Percentiles rank a stretch among this genome's conserved stretches.
phyloP scores from a whole-genome alignment of 2,113 vertebrate species.

The Baryphthengus martii region DNA sequence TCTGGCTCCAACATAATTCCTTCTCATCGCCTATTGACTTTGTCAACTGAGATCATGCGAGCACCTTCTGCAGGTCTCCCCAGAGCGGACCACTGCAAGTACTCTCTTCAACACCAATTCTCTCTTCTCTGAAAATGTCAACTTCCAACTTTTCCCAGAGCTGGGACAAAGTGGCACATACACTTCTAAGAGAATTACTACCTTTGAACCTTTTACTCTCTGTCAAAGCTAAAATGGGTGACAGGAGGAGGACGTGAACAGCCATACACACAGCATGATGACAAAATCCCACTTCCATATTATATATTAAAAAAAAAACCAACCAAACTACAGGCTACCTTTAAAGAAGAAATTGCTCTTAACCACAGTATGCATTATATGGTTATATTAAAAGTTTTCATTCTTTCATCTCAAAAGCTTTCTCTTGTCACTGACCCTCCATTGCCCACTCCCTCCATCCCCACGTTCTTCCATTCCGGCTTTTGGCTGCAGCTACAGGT shows the following conservation, averaged over 20 bases:
- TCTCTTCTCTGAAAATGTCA: background rate
- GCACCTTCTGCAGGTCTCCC: background rate
- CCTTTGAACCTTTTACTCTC: background rate
- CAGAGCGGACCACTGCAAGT: background rate
- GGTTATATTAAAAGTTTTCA: accelerated
- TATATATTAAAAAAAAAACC: background rate
- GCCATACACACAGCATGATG: background rate
- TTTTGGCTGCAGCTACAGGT: background rate
- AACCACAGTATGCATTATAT: background rate
- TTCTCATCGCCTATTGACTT: background rate
- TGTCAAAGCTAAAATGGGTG: background rate
- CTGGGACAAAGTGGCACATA: background rate
- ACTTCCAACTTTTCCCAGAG: background rate
- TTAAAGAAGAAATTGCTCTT: background rate
- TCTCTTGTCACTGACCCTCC: background rate
- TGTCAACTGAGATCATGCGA: background rate
- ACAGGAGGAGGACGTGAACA: background rate
- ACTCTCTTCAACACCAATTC: background rate
- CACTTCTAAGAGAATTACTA: background rate
- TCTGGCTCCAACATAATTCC: background rate
- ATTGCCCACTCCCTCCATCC: background rate
- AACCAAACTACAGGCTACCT: background rate
- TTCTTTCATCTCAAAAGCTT: background rate
- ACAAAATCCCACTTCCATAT: background rate
- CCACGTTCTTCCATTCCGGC: accelerated